Evolutionary conservation across 2,113 vertebrate genomes (phyloP), one percentile per base, ranked within the genome.

Genomic region (Phylloscopus trochilus): DNA sequence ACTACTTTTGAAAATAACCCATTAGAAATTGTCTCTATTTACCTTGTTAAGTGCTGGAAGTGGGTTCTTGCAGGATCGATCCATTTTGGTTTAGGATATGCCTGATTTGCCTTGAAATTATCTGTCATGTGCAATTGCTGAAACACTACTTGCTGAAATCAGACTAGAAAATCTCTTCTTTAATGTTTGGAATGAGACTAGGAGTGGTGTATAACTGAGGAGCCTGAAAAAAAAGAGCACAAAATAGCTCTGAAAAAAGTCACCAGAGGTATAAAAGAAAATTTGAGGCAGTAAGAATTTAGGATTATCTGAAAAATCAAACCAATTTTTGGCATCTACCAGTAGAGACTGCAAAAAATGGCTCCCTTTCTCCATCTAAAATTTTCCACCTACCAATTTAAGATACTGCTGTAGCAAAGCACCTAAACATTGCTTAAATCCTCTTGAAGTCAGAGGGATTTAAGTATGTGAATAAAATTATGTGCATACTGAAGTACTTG

Each of bases 381-480:
- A 86, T 87, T 90, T 87, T 33, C 24, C n/a, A 51, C 72, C 75
- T 66, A 58, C 60, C 58, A 82, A 49, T 95, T 92, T 79, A 84
- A 94, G 74, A 47, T 51, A 73, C 53, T 83, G 73, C 77, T 88
- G 74, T 60, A 94, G 69, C 49, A 92, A 85, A 91, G 68, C 58
- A 92, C 73, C 89, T 95, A 91, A 96, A 69, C 39, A 78, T 46
- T 79, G 52, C 59, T 92, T 76, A 95, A 93, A 96, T 93, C 62
- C 88, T 81, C 62, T 68, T 82, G 39, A 86, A 91, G 77, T 84
- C 76, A 76, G 66, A 92, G 44, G 73, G 72, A 89, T 96, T 94
- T 83, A 67, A 74, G 81, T 52, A 78, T 53, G 39, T 90, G 88
- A 91, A 87, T 78, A 96, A 93, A 93, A 80, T 79, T 63, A 93